A percentile compares a stretch with the other conserved stretches of the same genome.
Conservation (phyloP, 1,140 invertebrate species). For the Drosophila aff. region DNA sequence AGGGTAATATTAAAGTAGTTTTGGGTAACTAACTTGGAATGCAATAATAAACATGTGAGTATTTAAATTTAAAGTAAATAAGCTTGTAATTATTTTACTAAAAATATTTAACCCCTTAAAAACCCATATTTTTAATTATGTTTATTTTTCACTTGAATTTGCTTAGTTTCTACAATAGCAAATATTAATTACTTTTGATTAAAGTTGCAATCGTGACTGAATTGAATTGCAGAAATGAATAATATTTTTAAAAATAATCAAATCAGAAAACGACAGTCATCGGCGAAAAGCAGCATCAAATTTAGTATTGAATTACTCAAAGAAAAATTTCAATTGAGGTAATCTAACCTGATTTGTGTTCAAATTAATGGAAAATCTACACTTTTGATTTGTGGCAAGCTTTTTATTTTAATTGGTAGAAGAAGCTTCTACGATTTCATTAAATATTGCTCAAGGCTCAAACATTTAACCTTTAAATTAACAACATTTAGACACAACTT, state of each 20-base stretch:
- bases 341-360: constrained; percentile 27
- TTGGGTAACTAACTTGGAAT: neutral
- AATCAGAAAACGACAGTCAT: constrained; percentile 10
- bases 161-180: constrained; percentile 24
- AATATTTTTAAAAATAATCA: neutral
- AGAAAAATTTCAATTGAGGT: constrained; percentile 47
- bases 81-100: neutral
- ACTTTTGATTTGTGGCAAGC: neutral
- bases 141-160: constrained; percentile 13
- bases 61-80: neutral
- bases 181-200: constrained; percentile 61
- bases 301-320: constrained; percentile 43
- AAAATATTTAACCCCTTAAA: neutral
- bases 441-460: neutral
- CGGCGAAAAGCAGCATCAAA: constrained; percentile 19
- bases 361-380: constrained; percentile 24
- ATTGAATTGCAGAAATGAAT: neutral
- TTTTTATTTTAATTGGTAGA: constrained; percentile 1
- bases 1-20: neutral
- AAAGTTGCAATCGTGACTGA: constrained; percentile 55
- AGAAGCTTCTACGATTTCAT: constrained; percentile 1
- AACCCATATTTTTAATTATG: constrained; percentile 1
- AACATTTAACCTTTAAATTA: neutral
- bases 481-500: neutral
- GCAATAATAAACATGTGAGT: no score